phyloP scores from a whole-genome alignment of 2,888 invertebrate species.

The Nomada flava region DNA sequence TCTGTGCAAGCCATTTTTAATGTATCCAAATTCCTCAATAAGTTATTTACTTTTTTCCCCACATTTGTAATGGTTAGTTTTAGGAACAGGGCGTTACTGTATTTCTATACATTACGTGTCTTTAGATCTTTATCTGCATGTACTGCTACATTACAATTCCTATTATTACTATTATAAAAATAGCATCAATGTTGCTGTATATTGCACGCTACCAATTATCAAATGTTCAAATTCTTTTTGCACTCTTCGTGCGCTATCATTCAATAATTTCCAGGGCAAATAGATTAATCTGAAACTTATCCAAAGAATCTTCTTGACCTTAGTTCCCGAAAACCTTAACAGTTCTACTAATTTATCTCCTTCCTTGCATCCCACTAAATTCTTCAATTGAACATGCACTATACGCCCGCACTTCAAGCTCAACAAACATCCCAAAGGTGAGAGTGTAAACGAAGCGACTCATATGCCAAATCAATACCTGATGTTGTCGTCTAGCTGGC shows the following conservation, averaged over 20 bases:
- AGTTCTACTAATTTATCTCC: too few relatives aligned
- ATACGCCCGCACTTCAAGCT: neutral
- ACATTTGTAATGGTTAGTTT: too few relatives aligned
- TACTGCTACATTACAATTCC: too few relatives aligned
- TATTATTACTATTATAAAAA: too few relatives aligned
- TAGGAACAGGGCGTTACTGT: too few relatives aligned
- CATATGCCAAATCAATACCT: slow-evolving; percentile 81
- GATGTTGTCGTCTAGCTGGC: slow-evolving; percentile 86
- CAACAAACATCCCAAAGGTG: neutral
- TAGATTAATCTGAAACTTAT: neutral
- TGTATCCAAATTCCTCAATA: neutral
- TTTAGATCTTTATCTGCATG: too few relatives aligned
- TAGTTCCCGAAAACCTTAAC: neutral
- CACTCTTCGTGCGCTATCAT: neutral
- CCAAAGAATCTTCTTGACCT: neutral
- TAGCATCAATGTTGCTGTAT: too few relatives aligned
- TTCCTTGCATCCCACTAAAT: neutral
- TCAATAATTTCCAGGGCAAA: neutral
- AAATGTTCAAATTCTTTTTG: too few relatives aligned
- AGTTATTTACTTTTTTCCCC: too few relatives aligned
- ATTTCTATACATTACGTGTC: too few relatives aligned
- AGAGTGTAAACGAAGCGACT: neutral
- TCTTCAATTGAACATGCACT: neutral
- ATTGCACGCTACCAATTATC: too few relatives aligned
- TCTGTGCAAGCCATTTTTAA: neutral